Percentiles rank a stretch among this genome's conserved stretches.
phyloP scores from a whole-genome alignment of 2,888 invertebrate genomes.

The Luperina nickerlii region DNA sequence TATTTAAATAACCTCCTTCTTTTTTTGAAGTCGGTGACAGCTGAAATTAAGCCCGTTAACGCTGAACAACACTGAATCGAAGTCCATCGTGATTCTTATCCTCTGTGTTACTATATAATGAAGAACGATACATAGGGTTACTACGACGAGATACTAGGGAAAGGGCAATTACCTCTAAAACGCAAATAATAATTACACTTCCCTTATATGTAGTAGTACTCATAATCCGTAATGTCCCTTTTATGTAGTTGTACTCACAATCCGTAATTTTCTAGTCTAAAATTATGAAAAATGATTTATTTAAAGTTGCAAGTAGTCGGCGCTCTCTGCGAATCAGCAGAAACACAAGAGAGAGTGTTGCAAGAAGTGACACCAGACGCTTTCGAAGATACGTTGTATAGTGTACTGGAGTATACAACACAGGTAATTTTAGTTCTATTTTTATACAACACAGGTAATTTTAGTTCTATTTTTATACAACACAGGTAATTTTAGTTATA shows the following conservation, averaged over 20 bases:
- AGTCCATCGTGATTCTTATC: neutral
- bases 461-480: too few relatives aligned
- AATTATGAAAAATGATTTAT: neutral
- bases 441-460: too few relatives aligned
- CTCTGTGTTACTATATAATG: neutral
- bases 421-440: slow-evolving; percentile 73
- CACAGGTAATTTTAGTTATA: neutral
- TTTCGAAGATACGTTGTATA: slow-evolving; percentile 85
- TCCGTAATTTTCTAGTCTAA: neutral
- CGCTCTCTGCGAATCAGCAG: slow-evolving; percentile 83
- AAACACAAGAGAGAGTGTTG: slow-evolving; percentile 84
- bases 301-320: slow-evolving; percentile 84
- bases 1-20: neutral
- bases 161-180: too few relatives aligned
- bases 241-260: neutral
- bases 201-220: neutral
- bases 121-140: neutral
- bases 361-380: slow-evolving; percentile 84
- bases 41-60: neutral
- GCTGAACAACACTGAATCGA: neutral
- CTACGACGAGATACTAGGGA: neutral
- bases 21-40: neutral
- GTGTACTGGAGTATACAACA: slow-evolving; percentile 81
- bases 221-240: neutral
- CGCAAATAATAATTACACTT: neutral